Evolutionary conservation across 2,113 vertebrate genomes (phyloP).

Genomic region (Petroica traversi): DNA sequence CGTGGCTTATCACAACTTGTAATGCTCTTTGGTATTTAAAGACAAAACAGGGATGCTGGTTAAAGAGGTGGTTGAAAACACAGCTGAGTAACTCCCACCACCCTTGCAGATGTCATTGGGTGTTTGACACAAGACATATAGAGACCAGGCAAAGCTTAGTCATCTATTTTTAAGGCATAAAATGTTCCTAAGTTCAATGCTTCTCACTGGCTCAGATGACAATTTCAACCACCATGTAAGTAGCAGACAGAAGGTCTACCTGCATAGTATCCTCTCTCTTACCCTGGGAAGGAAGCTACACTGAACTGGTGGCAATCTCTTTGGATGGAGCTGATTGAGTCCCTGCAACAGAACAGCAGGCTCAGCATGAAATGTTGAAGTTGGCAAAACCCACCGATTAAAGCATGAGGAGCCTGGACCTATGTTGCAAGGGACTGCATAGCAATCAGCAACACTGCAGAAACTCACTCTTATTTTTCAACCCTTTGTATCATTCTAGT

Average conservation of each 20-base stretch:
- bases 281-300: not conserved
- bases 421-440: not conserved
- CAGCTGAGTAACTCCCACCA: not conserved
- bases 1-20: not conserved
- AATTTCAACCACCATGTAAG: not conserved
- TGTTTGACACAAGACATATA: not conserved
- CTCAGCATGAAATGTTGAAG: not conserved
- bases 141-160: rapidly evolving
- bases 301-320: not conserved
- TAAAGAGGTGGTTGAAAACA: not conserved
- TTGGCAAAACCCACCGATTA: not conserved
- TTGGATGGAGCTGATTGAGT: not conserved
- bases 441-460: not conserved
- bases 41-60: not conserved
- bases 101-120: not conserved
- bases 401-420: not conserved
- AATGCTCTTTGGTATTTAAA: not conserved
- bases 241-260: not conserved
- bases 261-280: not conserved
- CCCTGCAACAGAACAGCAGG: not conserved
- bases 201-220: not conserved
- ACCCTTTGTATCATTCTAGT: not conserved
- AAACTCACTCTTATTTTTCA: not conserved
- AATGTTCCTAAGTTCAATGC: not conserved
- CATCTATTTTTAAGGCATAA: rapidly evolving